Conservation (phyloP, 92 coral and sea anemone genomes). For the Parazoanthus darwini region DNA sequence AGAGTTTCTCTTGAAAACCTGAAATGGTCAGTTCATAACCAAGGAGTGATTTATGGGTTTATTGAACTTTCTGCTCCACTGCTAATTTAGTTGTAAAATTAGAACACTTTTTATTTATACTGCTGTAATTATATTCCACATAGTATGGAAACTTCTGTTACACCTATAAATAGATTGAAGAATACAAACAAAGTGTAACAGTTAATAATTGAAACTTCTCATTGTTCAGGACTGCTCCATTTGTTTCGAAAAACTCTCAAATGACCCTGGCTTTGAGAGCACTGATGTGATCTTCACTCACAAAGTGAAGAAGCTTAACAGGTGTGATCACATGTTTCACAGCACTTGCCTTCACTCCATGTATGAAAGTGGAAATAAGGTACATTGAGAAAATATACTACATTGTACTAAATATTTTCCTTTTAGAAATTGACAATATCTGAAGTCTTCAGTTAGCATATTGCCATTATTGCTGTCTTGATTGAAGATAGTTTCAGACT, state of each 20-base stretch:
- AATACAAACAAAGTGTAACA: too few relatives aligned
- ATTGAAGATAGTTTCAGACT: too few relatives aligned
- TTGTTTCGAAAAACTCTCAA: conserved; percentile 84
- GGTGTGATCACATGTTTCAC: conserved; percentile 88
- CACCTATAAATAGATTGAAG: not conserved
- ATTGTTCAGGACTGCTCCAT: conserved; percentile 85
- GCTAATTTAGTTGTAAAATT: not conserved
- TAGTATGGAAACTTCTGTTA: too few relatives aligned
- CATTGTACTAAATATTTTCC: not conserved
- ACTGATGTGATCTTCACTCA: conserved; percentile 39
- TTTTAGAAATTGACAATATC: not conserved
- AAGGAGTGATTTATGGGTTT: not conserved
- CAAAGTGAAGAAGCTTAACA: conserved; percentile 62
- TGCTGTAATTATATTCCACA: too few relatives aligned
- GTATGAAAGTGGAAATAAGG: conserved; percentile 77
- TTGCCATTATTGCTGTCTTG: too few relatives aligned
- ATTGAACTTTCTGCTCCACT: not conserved
- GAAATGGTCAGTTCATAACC: too few relatives aligned
- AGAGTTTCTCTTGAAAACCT: too few relatives aligned
- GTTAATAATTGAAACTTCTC: not conserved
- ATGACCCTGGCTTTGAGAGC: conserved; percentile 71
- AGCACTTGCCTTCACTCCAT: conserved; percentile 73
- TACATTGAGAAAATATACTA: not conserved
- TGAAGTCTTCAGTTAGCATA: too few relatives aligned
- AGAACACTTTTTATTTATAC: not conserved